Evolutionary conservation across 2,888 invertebrate species (phyloP).

Genomic region (Acrobasis suavella): DNA sequence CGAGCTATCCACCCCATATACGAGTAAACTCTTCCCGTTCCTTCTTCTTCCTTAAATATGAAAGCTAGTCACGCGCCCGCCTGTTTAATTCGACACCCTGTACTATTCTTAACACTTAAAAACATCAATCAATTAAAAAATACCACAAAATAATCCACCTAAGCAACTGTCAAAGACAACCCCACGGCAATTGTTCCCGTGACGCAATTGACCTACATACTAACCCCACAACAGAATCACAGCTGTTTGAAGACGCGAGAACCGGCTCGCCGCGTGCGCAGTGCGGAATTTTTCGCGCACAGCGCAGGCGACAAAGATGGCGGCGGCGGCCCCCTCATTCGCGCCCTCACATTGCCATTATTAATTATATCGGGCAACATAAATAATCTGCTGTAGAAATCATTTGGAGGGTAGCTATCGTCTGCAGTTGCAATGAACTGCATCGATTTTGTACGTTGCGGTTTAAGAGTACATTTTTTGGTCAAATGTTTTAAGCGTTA

Average conservation of each 20-base stretch:
- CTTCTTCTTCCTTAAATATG: too few relatives aligned
- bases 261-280: slow-evolving; percentile 61
- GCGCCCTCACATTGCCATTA: slow-evolving; percentile 60
- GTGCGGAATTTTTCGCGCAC: slow-evolving; percentile 41
- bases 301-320: slow-evolving; percentile 52
- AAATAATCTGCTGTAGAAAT: slow-evolving; percentile 33
- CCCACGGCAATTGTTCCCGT: slow-evolving; percentile 12
- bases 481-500: background rate
- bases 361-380: slow-evolving; percentile 47
- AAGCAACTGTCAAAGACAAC: slow-evolving; percentile 11
- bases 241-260: slow-evolving; percentile 42
- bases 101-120: background rate
- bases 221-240: slow-evolving; percentile 23
- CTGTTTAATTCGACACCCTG: too few relatives aligned
- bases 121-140: background rate
- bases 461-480: background rate
- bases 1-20: too few relatives aligned
- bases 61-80: too few relatives aligned
- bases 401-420: slow-evolving; percentile 26
- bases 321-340: slow-evolving; percentile 45
- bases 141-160: background rate
- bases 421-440: slow-evolving; percentile 19
- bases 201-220: slow-evolving; percentile 15
- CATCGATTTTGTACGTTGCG: slow-evolving; percentile 12
- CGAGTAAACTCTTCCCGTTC: too few relatives aligned